Percentiles rank a stretch among this genome's conserved stretches.
phyloP scores from a whole-genome alignment of 2,113 vertebrate genomes.

The Mystacornis crossleyi region DNA sequence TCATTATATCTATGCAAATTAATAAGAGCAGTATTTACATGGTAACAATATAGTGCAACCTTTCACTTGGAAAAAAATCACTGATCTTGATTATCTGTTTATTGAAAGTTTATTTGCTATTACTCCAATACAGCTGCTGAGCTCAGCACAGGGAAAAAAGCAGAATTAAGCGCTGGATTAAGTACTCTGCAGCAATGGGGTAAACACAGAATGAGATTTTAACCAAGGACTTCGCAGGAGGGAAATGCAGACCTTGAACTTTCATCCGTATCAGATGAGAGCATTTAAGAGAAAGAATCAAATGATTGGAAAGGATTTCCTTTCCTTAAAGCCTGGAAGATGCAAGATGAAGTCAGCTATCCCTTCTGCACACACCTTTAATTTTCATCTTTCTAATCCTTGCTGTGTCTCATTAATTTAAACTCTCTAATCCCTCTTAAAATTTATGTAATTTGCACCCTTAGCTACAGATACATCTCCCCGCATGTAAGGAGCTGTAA shows the following conservation, averaged over 20 bases:
- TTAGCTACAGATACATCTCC: neutral
- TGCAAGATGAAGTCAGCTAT: neutral
- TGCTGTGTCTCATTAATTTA: neutral
- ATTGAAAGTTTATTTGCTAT: constrained; percentile 1
- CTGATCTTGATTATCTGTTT: neutral
- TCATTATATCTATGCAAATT: constrained; percentile 1
- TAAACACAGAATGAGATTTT: neutral
- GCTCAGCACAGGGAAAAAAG: neutral
- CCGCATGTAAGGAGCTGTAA: neutral
- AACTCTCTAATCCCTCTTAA: neutral
- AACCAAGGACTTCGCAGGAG: neutral
- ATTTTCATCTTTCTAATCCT: neutral
- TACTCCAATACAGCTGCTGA: neutral
- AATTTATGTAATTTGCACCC: neutral
- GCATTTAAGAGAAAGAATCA: neutral
- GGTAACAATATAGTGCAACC: neutral
- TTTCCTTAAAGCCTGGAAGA: neutral
- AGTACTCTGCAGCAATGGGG: neutral
- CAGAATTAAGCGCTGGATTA: neutral
- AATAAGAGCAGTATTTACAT: neutral
- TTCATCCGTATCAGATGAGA: neutral
- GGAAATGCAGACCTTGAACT: neutral
- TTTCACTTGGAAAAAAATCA: neutral
- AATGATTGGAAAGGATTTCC: neutral
- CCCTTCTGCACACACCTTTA: neutral